Evolutionary conservation across 2,113 vertebrate species (phyloP).

Genomic region (Calyptommatus sinebrachiatus): DNA sequence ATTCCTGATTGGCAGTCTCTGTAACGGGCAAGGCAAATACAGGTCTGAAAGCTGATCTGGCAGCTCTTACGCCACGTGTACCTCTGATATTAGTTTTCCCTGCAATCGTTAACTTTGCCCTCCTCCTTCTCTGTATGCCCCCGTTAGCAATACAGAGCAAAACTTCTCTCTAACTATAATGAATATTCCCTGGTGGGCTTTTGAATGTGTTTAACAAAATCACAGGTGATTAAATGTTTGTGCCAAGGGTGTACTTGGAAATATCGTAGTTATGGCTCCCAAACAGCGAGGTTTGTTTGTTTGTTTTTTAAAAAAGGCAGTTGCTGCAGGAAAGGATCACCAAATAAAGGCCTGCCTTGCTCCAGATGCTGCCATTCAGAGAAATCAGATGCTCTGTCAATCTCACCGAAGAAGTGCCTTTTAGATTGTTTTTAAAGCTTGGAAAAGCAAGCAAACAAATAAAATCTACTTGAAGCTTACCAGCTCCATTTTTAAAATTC

Average conservation of each 20-base stretch:
- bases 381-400: neutral
- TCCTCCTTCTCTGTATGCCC: too few relatives aligned
- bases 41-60: neutral
- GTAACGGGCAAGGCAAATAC: neutral
- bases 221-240: neutral
- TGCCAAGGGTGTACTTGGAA: neutral
- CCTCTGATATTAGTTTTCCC: slow-evolving; percentile 6
- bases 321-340: neutral
- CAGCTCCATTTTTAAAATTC: too few relatives aligned
- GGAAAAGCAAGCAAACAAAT: too few relatives aligned
- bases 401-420: neutral
- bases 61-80: neutral
- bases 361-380: too few relatives aligned
- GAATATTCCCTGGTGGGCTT: too few relatives aligned
- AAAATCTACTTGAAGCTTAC: too few relatives aligned
- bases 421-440: neutral
- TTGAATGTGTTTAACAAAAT: neutral
- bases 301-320: too few relatives aligned
- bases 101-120: neutral
- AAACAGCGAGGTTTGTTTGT: too few relatives aligned
- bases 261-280: neutral
- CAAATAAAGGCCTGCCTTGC: neutral
- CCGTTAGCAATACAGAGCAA: neutral
- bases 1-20: neutral
- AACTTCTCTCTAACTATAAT: neutral